phyloP scores from a whole-genome alignment of 2,888 invertebrate genomes.

The Nomada flava region DNA sequence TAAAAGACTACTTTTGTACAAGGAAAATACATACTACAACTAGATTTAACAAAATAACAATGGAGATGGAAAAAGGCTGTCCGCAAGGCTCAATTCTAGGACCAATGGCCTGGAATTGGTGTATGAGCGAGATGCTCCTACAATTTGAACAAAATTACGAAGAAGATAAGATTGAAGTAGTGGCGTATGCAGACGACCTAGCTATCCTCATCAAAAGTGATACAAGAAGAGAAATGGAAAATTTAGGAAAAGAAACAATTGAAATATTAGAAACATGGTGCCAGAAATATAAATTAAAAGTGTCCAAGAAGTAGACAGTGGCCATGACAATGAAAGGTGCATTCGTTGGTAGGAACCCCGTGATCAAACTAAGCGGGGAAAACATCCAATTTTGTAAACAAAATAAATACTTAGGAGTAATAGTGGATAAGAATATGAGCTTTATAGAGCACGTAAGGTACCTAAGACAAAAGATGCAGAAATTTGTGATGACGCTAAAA shows the following conservation, averaged over 20 bases:
- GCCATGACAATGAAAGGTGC: slow-evolving; percentile 7
- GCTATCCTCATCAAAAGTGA: background rate
- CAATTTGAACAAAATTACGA: background rate
- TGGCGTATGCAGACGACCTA: slow-evolving; percentile 20
- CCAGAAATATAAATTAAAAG: background rate
- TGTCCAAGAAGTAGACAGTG: background rate
- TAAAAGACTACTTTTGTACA: background rate
- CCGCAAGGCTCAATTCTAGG: slow-evolving; percentile 17
- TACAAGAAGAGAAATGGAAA: background rate
- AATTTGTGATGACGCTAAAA: background rate
- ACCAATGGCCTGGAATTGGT: slow-evolving; percentile 3
- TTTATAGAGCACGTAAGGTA: background rate
- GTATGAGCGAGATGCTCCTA: background rate
- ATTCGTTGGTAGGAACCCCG: background rate
- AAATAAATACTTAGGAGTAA: background rate
- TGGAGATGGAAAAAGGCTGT: background rate
- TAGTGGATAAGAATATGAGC: background rate
- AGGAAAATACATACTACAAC: background rate
- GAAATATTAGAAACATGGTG: background rate
- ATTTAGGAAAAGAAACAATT: background rate
- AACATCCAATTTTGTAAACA: background rate
- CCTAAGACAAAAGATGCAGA: background rate
- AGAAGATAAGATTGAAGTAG: background rate
- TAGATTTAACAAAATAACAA: background rate
- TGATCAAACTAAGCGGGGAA: background rate